Evolutionary conservation across 2,888 invertebrate genomes (phyloP).

Genomic region (Apantesis nais): DNA sequence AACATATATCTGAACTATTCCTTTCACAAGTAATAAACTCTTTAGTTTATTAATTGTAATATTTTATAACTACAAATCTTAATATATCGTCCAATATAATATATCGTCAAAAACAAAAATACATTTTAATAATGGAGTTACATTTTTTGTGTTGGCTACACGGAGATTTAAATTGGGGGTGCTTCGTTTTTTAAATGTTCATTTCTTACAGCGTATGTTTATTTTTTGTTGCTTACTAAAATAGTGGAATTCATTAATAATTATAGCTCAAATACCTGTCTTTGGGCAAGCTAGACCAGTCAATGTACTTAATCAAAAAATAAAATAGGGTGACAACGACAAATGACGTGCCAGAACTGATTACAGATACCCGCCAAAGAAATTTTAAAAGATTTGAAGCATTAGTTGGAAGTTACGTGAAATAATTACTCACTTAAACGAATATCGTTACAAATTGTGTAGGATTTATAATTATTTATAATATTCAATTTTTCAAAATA

Average conservation of each 20-base stretch:
- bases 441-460: neutral
- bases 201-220: neutral
- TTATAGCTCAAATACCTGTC: neutral
- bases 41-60: no score
- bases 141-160: neutral
- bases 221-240: neutral
- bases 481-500: constrained; percentile 7
- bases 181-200: neutral
- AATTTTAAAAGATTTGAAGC: neutral
- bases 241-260: no score
- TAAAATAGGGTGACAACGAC: neutral
- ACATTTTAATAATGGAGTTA: no score
- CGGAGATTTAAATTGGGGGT: neutral
- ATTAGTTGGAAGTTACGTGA: neutral
- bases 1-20: no score
- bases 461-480: neutral
- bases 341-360: neutral
- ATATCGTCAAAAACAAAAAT: no score
- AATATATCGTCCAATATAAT: no score
- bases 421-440: neutral
- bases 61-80: no score
- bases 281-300: neutral
- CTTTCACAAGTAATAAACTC: no score
- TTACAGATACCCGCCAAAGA: constrained; percentile 7
- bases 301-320: neutral